Conservation (phyloP, 2,888 invertebrate genomes). For the Acrocyrtus sp. region DNA sequence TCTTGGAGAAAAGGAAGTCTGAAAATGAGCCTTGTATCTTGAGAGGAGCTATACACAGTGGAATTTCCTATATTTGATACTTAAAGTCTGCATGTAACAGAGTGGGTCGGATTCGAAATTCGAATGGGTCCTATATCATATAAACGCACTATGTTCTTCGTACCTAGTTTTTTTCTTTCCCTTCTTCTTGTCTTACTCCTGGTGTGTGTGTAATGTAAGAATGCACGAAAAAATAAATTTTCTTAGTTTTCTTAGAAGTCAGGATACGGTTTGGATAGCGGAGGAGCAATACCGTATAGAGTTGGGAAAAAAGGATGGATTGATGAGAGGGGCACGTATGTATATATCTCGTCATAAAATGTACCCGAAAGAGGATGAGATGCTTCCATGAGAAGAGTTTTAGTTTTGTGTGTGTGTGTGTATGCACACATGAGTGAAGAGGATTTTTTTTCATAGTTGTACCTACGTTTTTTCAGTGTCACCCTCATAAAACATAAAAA, state of each 20-base stretch:
- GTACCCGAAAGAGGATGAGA: neutral
- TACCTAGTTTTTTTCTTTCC: neutral
- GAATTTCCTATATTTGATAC: neutral
- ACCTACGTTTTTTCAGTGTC: constrained; percentile 37
- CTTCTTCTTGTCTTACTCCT: neutral
- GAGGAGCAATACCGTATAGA: neutral
- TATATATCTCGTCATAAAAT: constrained; percentile 7
- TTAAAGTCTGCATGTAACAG: too few relatives aligned
- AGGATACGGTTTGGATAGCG: neutral
- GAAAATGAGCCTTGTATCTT: neutral
- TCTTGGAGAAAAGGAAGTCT: neutral
- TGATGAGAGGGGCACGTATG: neutral
- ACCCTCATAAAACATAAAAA: constrained; percentile 43
- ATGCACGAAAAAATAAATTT: neutral
- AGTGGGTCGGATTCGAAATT: too few relatives aligned
- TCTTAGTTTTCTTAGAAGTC: neutral
- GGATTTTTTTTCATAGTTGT: neutral
- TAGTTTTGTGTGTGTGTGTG: too few relatives aligned
- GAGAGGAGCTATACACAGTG: neutral
- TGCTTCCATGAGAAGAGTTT: too few relatives aligned
- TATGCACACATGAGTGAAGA: neutral
- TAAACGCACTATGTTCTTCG: too few relatives aligned
- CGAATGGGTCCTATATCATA: neutral
- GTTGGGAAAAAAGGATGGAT: neutral
- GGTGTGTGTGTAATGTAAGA: neutral